Evolutionary conservation across 2,888 invertebrate species (phyloP).

Genomic region (Acleris cristana): DNA sequence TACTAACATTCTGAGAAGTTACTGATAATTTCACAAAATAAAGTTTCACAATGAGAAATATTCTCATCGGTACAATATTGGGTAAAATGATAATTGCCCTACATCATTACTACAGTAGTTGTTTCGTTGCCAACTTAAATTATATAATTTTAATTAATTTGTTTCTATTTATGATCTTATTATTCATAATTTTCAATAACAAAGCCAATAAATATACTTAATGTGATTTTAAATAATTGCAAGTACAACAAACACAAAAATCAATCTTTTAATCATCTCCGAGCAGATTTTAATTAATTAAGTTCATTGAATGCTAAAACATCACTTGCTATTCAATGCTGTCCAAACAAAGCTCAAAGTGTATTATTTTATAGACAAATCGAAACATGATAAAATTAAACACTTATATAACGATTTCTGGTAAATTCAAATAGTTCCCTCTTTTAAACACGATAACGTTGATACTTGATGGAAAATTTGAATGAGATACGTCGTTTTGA

Average conservation of each 20-base stretch:
- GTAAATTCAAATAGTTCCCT: constrained; percentile 37
- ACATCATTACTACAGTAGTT: too few relatives aligned
- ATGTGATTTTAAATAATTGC: too few relatives aligned
- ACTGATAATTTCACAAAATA: too few relatives aligned
- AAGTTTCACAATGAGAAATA: too few relatives aligned
- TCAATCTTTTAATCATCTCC: constrained; percentile 57
- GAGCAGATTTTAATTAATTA: constrained; percentile 77
- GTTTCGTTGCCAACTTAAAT: too few relatives aligned
- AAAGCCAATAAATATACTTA: too few relatives aligned
- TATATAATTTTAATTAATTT: too few relatives aligned
- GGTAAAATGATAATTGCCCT: too few relatives aligned
- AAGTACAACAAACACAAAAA: constrained; percentile 6
- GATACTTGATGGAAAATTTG: constrained; percentile 43
- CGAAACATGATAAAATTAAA: constrained; percentile 62
- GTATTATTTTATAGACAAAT: constrained; percentile 83
- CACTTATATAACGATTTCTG: constrained; percentile 55
- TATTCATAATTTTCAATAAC: too few relatives aligned
- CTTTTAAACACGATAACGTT: constrained; percentile 41
- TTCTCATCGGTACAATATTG: too few relatives aligned
- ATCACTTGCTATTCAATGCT: constrained; percentile 77
- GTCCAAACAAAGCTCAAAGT: constrained; percentile 80
- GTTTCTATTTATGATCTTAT: too few relatives aligned
- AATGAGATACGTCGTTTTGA: constrained; percentile 54
- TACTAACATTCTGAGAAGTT: too few relatives aligned
- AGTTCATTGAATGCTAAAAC: constrained; percentile 77